Evolutionary conservation across 2,888 invertebrate genomes (phyloP).

Genomic region (Noctua fimbriata): DNA sequence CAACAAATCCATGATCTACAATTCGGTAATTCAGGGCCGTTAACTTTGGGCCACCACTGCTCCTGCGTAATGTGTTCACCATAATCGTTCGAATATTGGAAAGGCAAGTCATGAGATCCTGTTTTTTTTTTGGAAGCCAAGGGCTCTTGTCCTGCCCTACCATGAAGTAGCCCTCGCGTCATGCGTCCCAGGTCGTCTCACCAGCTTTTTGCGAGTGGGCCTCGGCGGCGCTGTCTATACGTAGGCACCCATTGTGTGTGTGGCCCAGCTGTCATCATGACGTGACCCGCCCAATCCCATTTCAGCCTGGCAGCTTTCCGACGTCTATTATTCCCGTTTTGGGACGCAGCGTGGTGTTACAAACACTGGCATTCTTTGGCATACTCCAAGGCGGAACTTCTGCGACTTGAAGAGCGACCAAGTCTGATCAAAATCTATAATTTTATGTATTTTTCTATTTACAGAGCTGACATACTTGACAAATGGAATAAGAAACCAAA

Average conservation of each 20-base stretch:
- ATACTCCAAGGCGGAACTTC: not conserved
- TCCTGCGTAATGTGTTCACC: too few species aligned
- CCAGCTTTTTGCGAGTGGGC: not conserved
- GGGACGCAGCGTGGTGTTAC: not conserved
- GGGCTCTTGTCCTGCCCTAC: too few species aligned
- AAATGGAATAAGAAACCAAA: slow-evolving; percentile 69
- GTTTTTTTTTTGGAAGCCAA: too few species aligned
- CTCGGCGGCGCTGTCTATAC: not conserved
- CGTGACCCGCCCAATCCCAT: not conserved
- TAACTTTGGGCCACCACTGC: too few species aligned
- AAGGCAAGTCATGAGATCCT: too few species aligned
- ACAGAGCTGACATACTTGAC: slow-evolving; percentile 69
- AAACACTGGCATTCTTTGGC: not conserved
- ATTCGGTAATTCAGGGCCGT: too few species aligned
- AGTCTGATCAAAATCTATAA: not conserved
- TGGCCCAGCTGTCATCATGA: not conserved
- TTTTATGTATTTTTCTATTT: slow-evolving; percentile 19
- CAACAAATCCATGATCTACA: too few species aligned
- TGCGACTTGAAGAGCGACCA: not conserved
- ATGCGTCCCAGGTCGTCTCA: not conserved
- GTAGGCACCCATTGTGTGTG: not conserved
- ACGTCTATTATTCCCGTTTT: not conserved
- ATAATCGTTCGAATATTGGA: too few species aligned
- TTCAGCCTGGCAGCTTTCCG: not conserved
- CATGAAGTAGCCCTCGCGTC: too few species aligned